Evolutionary conservation across 2,113 vertebrate species (phyloP), one percentile per base, ranked within the genome.

Genomic region (Oreotrochilus melanogaster): DNA sequence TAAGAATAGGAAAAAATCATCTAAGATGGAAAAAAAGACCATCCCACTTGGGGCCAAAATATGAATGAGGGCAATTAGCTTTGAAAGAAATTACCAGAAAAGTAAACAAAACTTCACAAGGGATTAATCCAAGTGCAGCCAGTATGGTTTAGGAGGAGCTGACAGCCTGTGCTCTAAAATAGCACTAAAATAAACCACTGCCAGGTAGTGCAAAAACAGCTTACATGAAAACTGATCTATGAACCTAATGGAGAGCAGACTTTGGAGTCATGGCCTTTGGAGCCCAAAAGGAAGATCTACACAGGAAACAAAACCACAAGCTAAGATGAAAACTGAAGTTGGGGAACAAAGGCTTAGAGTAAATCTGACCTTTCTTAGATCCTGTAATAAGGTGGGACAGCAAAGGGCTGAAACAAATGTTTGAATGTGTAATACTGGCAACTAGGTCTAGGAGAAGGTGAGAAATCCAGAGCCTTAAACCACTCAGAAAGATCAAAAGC

Each of bases 401-500:
- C 35, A 79, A 45, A 85, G 28, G 15, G 35, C 50, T 66, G 73
- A 87, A 79, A 69, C 22, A 75, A 72, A 19, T 18, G 25, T 48
- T 89, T 0, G 0, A 69, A 65, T 62, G 24, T 3, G 9, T n/a
- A 22, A 82, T 14, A 51, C 21, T 11, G 37, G 11, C 28, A 61
- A 23, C 14, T 85, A 65, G 18, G 27, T n/a, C 27, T 78, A 82
- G 15, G 28, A 88, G 30, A 90, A 81, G 9, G 8, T 53, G 35
- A 50, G 87, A 86, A 75, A 81, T 27, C 7, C 66, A 79, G 33
- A 11, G 61, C 31, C 31, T 84, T 69, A 62, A 79, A 51, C 61
- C 35, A 47, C 43, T 57, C 54, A 50, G 25, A 76, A 91, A 85
- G 58, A 75, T 64, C 70, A 92, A 72, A 87, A 65, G 47, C 66